A percentile compares a stretch with the other conserved stretches of the same genome.
These are phyloP conservation scores for Cataglyphis altisquamis DNA, from an alignment of 2,888 invertebrate species.

Conservation along the genomic window DNA sequence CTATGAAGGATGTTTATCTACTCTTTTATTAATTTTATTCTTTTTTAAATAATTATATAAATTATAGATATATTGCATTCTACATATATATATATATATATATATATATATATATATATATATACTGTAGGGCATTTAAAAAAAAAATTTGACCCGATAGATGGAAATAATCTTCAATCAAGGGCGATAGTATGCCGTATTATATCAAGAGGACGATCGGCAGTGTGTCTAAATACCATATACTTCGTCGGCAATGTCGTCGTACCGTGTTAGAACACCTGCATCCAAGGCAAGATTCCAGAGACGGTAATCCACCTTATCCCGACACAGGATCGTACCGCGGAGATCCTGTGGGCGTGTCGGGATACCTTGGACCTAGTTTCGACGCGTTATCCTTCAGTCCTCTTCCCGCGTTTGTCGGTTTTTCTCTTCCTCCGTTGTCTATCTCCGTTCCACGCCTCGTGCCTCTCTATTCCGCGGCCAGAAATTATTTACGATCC, in stretches of 20 bases:
- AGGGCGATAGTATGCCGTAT: background rate
- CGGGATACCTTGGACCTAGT: slow-evolving; percentile 38
- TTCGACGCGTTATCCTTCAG: slow-evolving; percentile 19
- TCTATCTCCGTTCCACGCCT: background rate
- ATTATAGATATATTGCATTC: background rate
- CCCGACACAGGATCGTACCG: slow-evolving; percentile 73
- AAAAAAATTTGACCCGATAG: background rate
- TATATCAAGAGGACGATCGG: background rate
- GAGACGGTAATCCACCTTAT: slow-evolving; percentile 77
- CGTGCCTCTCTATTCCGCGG: background rate
- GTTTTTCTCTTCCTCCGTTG: background rate
- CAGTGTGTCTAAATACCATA: background rate
- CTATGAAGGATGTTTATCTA: background rate
- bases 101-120: too few species aligned
- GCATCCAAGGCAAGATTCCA: slow-evolving; percentile 58
- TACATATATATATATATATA: too few species aligned
- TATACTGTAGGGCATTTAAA: background rate
- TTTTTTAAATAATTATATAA: background rate
- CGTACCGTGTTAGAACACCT: slow-evolving; percentile 60
- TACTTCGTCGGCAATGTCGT: background rate
- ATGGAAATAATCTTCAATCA: background rate
- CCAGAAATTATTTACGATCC: slow-evolving; percentile 38
- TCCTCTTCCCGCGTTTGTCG: slow-evolving; percentile 18
- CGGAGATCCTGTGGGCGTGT: slow-evolving; percentile 67
- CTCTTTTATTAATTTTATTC: background rate